phyloP scores from a whole-genome alignment of 2,797 vertebrate genomes.

The Threskiornis aethiopicus region DNA sequence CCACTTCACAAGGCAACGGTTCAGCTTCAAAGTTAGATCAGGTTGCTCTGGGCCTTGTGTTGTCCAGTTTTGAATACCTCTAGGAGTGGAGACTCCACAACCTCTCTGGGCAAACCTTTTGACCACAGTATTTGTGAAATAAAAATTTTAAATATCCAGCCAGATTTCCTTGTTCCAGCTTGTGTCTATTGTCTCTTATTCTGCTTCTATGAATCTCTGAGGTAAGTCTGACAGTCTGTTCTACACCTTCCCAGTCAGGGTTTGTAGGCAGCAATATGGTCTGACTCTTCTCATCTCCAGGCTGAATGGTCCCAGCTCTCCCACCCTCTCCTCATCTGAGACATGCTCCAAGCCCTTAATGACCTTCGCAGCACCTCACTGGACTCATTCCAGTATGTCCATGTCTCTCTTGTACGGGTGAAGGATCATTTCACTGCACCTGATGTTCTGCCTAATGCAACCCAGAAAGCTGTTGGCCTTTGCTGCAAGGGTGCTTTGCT shows the following conservation, averaged over 20 bases:
- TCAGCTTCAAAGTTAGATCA: fast-evolving
- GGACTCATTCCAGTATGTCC: neutral
- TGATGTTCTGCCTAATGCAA: neutral
- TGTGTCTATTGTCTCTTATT: neutral
- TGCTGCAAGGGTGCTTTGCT: neutral
- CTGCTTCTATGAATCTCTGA: neutral
- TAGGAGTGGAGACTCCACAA: neutral
- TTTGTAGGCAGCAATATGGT: neutral
- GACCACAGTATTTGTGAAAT: neutral
- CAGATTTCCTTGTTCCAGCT: neutral
- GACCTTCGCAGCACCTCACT: fast-evolving
- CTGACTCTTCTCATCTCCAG: neutral
- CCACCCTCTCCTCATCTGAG: neutral
- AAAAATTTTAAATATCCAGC: neutral
- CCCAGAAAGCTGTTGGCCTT: neutral
- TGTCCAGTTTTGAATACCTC: neutral
- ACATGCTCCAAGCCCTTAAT: neutral
- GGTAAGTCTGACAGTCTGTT: neutral
- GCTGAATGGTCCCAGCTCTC: neutral
- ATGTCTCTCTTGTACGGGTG: neutral
- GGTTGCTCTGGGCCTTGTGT: neutral
- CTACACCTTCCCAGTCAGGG: neutral
- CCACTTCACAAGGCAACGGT: neutral
- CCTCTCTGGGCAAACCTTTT: fast-evolving
- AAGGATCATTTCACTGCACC: neutral